Evolutionary conservation across 2,113 vertebrate species (phyloP), one percentile per base, ranked within the genome.

Genomic region (Varanus komodoensis): DNA sequence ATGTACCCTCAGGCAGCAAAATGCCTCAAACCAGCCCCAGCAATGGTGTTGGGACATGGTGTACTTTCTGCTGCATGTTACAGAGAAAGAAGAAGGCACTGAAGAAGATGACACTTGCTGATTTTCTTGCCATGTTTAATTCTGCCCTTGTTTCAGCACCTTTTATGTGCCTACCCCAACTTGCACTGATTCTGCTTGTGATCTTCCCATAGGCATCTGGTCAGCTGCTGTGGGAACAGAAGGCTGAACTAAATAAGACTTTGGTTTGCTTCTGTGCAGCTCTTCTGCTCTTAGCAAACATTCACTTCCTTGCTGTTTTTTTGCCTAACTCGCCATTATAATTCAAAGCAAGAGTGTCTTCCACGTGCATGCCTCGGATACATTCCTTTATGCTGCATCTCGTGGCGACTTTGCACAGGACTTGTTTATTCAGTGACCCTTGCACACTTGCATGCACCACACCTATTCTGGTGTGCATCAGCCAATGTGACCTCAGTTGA

Each of bases 401-500:
- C 38, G 57, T 34, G 54, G 6, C 34, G 84, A 8, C 38, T 29
- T 88, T n/a, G n/a, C n/a, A n/a, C 19, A 1, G 68, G 67, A n/a
- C n/a, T 19, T 89, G 14, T 67, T 82, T 32, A 57, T 17, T 84
- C 38, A 44, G 11, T 14, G 44, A 82, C 32, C 48, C 71, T 88
- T 89, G 67, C 32, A 29, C 11, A 0, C 74, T 84, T 32, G n/a
- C 11, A 0, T 73, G 88, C 77, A 73, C 74, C 25, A 4, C 71
- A 87, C 23, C 29, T 0, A 25, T 29, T 34, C 7, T 57, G 73
- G 6, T 61, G 54, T 27, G 14, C 0, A 0, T 74, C 19, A 3
- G n/a, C 87, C 27, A 3, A 34, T 61, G 48, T 34, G 86, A 29
- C 88, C 84, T 68, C 61, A 87, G 48, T 68, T 38, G 84, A 81